Evolutionary conservation across 2,113 vertebrate genomes (phyloP).

Genomic region (Cygnus atratus): DNA sequence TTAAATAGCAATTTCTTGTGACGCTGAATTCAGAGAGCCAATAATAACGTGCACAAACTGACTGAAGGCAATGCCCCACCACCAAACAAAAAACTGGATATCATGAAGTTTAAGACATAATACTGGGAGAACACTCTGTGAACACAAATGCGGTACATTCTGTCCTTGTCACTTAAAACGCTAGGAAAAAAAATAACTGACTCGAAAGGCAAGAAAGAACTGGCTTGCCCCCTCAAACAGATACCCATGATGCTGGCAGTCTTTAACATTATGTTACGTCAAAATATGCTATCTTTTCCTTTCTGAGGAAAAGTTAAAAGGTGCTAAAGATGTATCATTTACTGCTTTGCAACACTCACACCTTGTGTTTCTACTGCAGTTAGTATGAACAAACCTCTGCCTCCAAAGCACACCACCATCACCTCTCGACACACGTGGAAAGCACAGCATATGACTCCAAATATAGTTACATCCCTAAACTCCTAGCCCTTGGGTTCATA

Average conservation of each 20-base stretch:
- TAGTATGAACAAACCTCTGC: neutral
- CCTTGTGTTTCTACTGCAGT: neutral
- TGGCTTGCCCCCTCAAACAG: neutral
- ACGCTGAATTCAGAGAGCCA: neutral
- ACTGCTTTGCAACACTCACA: neutral
- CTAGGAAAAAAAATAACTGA: neutral
- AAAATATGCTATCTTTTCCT: neutral
- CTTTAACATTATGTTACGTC: neutral
- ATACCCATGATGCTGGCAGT: neutral
- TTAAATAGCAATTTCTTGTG: neutral
- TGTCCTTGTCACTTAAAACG: neutral
- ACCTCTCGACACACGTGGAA: neutral
- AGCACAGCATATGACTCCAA: too few species aligned
- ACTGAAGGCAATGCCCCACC: neutral
- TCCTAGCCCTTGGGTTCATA: accelerated
- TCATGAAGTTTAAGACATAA: neutral
- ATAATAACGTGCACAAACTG: neutral
- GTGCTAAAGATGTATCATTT: neutral
- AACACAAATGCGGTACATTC: neutral
- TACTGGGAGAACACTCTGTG: neutral
- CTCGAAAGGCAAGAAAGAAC: neutral
- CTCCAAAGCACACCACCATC: neutral
- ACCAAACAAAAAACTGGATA: accelerated
- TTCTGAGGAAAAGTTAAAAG: neutral
- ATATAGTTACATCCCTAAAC: neutral